phyloP scores from a whole-genome alignment of 2,797 vertebrate species.

The Varecia variegata region DNA sequence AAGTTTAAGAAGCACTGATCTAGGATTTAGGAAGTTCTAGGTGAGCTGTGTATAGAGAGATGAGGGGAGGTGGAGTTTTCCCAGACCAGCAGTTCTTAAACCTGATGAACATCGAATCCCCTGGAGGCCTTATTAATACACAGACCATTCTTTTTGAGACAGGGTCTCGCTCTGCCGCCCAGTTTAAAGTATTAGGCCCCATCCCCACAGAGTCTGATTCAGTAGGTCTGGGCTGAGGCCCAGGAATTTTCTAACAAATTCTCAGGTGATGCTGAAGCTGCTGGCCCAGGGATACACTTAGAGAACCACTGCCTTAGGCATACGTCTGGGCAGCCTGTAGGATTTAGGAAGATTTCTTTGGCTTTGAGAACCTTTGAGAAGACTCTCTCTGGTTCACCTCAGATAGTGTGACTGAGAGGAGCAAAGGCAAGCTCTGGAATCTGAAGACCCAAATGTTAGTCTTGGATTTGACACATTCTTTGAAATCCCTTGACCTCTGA shows the following conservation, averaged over 20 bases:
- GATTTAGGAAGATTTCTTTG: neutral
- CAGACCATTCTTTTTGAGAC: neutral
- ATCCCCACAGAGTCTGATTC: neutral
- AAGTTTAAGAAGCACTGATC: neutral
- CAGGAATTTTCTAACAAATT: neutral
- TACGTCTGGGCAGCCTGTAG: neutral
- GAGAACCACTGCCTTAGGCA: neutral
- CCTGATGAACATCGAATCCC: neutral
- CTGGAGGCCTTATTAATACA: neutral
- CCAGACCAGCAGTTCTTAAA: neutral
- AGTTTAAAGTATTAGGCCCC: neutral
- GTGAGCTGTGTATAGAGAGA: neutral
- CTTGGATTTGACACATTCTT: neutral
- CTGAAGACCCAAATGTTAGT: neutral
- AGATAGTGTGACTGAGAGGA: neutral
- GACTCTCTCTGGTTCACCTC: neutral
- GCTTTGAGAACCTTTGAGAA: constrained; percentile 22
- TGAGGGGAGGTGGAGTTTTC: neutral
- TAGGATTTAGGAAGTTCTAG: neutral
- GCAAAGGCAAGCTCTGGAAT: neutral
- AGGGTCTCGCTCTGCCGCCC: neutral
- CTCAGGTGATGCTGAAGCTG: neutral
- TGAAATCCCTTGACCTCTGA: neutral
- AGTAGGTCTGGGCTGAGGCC: neutral
- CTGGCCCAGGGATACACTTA: neutral